Evolutionary conservation across 2,113 vertebrate genomes (phyloP), one percentile per base, ranked within the genome.

Genomic region (Sigmodon hispidus): DNA sequence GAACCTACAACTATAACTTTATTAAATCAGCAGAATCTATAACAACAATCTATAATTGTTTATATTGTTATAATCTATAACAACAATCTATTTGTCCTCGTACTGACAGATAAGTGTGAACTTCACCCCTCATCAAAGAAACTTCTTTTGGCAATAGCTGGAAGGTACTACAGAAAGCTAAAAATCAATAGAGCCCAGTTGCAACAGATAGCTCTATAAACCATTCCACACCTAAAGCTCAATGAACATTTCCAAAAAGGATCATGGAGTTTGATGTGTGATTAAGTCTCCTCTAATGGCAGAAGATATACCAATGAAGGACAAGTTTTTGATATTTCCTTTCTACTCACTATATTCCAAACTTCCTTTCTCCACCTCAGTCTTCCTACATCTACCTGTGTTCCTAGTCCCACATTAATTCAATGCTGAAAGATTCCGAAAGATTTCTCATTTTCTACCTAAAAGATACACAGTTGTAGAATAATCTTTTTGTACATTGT

Each of bases 381-480:
- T n/a, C 11, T 84, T 73, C 2, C n/a, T 34, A 67, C 3, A 85
- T 1, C 45, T 22, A 26, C 0, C 3, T 34, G 0, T 45, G 5
- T 59, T 65, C 26, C 48, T 72, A 45, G 48, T 31, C 57, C 61
- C 59, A 22, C 2, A 7, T 65, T 57, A 31, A 2, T 87, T 24
- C 9, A 36, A 7, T 55, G 63, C 48, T n/a, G 10, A 29, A n/a
- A 55, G 48, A 63, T 21, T 36, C 50, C 48, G 55, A 40, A 26
- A 70, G 76, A 29, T 3, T 77, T 93, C 21, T 73, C 31, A 31
- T 45, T 73, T 77, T 93, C 8, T 21, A 52, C 63, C 13, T 57
- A 11, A 57, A 67, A 73, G 26, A 67, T 17, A 50, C 31, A 67
- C 17, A 9, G 36, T n/a, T 40, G 3, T 70, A 36, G 36, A 70